phyloP scores from a whole-genome alignment of 2,797 vertebrate genomes.

The Sebastolobus alascanus region DNA sequence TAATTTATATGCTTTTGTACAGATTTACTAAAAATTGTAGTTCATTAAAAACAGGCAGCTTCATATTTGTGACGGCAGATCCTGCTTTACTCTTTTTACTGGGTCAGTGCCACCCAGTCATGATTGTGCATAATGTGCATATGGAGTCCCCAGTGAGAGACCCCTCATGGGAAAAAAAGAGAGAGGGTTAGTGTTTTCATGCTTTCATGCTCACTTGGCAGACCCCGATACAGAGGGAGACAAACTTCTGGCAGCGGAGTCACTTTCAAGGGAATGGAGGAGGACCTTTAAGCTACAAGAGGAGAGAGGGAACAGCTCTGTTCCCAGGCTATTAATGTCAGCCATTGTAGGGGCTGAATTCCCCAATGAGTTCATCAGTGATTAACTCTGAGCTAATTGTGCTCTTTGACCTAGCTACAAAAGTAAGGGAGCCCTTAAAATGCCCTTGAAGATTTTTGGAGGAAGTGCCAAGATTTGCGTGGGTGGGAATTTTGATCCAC shows the following conservation, averaged over 20 bases:
- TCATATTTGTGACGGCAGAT: constrained; percentile 18
- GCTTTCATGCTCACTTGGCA: constrained; percentile 70
- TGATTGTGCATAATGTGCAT: constrained; percentile 33
- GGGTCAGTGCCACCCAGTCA: constrained; percentile 42
- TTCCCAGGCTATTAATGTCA: constrained; percentile 90
- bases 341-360: constrained; percentile 81
- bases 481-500: constrained; percentile 46
- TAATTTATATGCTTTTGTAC: not conserved
- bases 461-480: constrained; percentile 61
- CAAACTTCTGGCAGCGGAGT: constrained; percentile 71
- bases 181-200: constrained; percentile 62
- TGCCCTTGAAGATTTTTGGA: constrained; percentile 72
- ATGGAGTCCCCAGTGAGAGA: constrained; percentile 51
- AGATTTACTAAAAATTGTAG: not conserved
- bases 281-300: constrained; percentile 71
- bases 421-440: constrained; percentile 72
- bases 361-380: constrained; percentile 85
- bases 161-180: constrained; percentile 70
- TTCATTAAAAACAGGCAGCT: constrained; percentile 1
- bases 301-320: constrained; percentile 76
- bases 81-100: constrained; percentile 6
- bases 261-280: constrained; percentile 69
- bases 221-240: constrained; percentile 62
- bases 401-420: constrained; percentile 78
- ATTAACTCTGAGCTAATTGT: constrained; percentile 85